phyloP scores from a whole-genome alignment of 2,113 vertebrate species.

The Psephotus haematonotus region DNA sequence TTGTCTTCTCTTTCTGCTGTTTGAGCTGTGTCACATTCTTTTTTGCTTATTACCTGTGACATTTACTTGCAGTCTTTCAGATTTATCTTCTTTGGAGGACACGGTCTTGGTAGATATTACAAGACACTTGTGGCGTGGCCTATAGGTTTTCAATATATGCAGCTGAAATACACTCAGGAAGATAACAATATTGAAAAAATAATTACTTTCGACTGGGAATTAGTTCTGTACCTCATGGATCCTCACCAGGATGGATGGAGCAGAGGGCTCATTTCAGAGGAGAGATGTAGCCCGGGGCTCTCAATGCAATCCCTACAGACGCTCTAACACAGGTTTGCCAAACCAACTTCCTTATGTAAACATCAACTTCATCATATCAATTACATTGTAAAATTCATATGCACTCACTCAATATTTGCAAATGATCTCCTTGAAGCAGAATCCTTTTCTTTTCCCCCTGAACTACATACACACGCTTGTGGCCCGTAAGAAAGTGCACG shows the following conservation, averaged over 20 bases:
- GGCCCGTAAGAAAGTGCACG: neutral
- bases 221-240: neutral
- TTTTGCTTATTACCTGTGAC: neutral
- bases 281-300: neutral
- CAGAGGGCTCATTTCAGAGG: neutral
- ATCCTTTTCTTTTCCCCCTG: neutral
- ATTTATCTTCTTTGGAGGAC: neutral
- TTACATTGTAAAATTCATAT: conserved; percentile 49
- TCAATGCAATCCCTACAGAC: neutral
- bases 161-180: neutral
- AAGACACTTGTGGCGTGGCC: rapidly evolving
- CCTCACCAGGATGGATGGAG: neutral
- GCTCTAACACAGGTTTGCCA: neutral
- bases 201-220: neutral
- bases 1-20: neutral
- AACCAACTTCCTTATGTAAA: conserved; percentile 33
- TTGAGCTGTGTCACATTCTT: neutral
- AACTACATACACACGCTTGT: neutral
- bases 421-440: neutral
- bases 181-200: neutral
- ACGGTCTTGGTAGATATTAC: neutral
- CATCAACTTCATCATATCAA: conserved; percentile 47
- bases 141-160: neutral
- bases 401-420: conserved; percentile 39
- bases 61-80: neutral